Base-by-base conservation (phyloP, 2,888 invertebrate species). In the Rhingia rostrata region DNA sequence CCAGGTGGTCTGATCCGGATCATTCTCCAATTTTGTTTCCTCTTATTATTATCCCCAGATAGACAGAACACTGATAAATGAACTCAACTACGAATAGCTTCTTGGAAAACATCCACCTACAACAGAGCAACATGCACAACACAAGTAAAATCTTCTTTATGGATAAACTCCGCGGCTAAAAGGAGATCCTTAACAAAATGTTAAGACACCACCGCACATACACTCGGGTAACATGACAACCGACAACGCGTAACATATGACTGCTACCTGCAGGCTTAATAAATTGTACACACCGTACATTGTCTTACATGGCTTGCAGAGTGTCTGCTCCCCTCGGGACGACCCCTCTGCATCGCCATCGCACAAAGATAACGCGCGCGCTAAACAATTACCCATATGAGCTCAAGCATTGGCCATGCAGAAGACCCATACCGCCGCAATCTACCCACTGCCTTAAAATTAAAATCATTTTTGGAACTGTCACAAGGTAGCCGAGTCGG, bases 171-270 rank as follows among this genome's bases (percentile, higher is more conserved):
- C 6, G 51, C 51, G 51, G n/a, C 64, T 45, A 54, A 79, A 75
- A 73, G 37, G 60, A 70, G 69, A 75, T 80, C 69, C 74, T 74
- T 74, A 74, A 80, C 80, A 70, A 84, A 80, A 80, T 80, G 84
- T 84, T 80, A 64, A 80, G 74, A 74, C 84, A 84, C 84, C 80
- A 80, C 74, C 66, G 84, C 67, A 61, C 66, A 84, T 66, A 74
- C 69, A 74, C 30, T 39, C 22, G 12, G 3, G 66, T 33, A 77
- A 85, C 85, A 85, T 85, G 85, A 85, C 85, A 85, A 81, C 69
- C 81, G 81, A 85, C 85, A 85, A 85, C 85, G 75, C 72, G 63
- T 85, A 85, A 85, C 85, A 81, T 85, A 85, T 85, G 85, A 85
- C 81, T 81, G 85, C 85, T 85, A 85, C 85, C 85, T 85, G 85